Evolutionary conservation across 2,888 invertebrate species (phyloP).

Genomic region (Apoderus coryli): DNA sequence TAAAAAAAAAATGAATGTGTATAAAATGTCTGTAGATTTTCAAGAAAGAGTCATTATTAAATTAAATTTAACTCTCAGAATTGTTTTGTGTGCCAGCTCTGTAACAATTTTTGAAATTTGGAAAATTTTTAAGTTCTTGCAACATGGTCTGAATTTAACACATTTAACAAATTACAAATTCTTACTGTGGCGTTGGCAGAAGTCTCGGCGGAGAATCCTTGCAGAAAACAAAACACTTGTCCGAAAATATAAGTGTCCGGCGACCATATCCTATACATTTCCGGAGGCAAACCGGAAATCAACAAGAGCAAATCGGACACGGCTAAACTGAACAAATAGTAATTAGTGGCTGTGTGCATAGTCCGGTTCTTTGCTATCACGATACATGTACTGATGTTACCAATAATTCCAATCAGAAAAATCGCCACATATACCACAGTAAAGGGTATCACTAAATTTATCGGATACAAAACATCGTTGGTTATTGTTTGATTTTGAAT

Average conservation of each 20-base stretch:
- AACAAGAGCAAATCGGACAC: slow-evolving; percentile 71
- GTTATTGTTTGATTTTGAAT: too few relatives aligned
- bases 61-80: too few relatives aligned
- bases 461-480: too few relatives aligned
- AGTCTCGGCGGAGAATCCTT: slow-evolving; percentile 66
- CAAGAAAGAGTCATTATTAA: too few relatives aligned
- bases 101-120: too few relatives aligned
- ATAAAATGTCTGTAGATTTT: too few relatives aligned
- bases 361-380: slow-evolving; percentile 76
- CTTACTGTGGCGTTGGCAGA: slow-evolving; percentile 57
- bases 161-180: too few relatives aligned
- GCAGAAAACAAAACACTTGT: slow-evolving; percentile 59
- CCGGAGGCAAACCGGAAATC: slow-evolving; percentile 67
- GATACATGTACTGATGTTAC: slow-evolving; percentile 72
- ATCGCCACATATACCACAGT: slow-evolving; percentile 60
- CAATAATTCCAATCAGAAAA: slow-evolving; percentile 63
- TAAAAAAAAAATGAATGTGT: too few relatives aligned
- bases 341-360: slow-evolving; percentile 73
- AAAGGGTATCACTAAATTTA: slow-evolving; percentile 60
- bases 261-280: slow-evolving; percentile 65
- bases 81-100: too few relatives aligned
- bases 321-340: slow-evolving; percentile 73
- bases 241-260: slow-evolving; percentile 68
- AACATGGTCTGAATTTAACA: too few relatives aligned
- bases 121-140: too few relatives aligned